Evolutionary conservation across 2,797 vertebrate genomes (phyloP).

Genomic region (Enteromius anoplus): DNA sequence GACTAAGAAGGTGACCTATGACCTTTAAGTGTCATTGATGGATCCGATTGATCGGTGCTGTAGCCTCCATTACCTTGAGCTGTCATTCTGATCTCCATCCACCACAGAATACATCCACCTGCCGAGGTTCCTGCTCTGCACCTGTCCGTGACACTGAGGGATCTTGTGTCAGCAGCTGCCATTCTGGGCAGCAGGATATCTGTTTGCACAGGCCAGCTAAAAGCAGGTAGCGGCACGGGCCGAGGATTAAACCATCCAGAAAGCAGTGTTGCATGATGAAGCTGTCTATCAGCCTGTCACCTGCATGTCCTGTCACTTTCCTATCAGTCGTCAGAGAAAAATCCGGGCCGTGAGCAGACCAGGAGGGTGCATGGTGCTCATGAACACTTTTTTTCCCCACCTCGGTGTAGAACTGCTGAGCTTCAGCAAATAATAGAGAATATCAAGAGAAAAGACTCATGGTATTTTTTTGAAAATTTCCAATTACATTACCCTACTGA

Average conservation of each 20-base stretch:
- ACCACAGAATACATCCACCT: slow-evolving; percentile 26
- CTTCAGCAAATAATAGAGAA: slow-evolving; percentile 17
- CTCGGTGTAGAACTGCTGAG: background rate
- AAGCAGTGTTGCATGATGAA: slow-evolving; percentile 56
- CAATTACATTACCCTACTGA: slow-evolving; percentile 13
- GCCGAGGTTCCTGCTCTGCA: slow-evolving; percentile 47
- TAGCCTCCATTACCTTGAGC: slow-evolving; percentile 60
- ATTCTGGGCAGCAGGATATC: slow-evolving; percentile 45
- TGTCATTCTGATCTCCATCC: slow-evolving; percentile 61
- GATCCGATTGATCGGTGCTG: slow-evolving; percentile 59
- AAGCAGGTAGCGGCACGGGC: slow-evolving; percentile 32
- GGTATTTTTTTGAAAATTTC: background rate
- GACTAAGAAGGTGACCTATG: slow-evolving; percentile 65
- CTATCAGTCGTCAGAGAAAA: slow-evolving; percentile 35
- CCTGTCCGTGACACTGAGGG: slow-evolving; percentile 30
- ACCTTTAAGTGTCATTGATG: slow-evolving; percentile 50
- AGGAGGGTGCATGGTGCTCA: background rate
- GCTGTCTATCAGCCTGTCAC: slow-evolving; percentile 50
- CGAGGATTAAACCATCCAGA: slow-evolving; percentile 53
- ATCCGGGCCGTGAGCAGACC: slow-evolving; percentile 5
- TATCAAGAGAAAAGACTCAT: background rate
- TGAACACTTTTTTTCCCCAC: background rate
- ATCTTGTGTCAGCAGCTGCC: slow-evolving; percentile 39
- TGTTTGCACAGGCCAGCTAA: slow-evolving; percentile 37
- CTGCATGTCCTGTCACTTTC: slow-evolving; percentile 34